Conservation (phyloP, 2,797 vertebrate species). For the Sebastes matsubarae region DNA sequence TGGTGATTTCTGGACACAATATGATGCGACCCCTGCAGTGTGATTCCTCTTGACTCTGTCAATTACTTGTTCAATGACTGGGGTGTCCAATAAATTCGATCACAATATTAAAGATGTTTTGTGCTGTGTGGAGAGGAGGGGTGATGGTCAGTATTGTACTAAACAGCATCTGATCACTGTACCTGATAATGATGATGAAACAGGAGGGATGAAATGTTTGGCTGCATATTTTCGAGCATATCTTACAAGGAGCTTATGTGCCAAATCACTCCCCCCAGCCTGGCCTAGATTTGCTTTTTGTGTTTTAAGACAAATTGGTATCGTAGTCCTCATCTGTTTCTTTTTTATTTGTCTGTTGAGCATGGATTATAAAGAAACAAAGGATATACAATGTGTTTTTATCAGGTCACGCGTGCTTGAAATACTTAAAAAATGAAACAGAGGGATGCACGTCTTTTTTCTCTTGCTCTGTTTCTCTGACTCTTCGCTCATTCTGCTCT, state of each 20-base stretch:
- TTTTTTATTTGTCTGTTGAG: slow-evolving; percentile 32
- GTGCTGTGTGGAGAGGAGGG: background rate
- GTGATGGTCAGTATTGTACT: slow-evolving; percentile 40
- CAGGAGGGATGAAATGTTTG: slow-evolving; percentile 63
- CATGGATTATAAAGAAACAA: slow-evolving; percentile 38
- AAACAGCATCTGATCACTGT: slow-evolving; percentile 68
- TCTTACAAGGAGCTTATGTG: slow-evolving; percentile 72
- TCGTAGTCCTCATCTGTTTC: slow-evolving; percentile 33
- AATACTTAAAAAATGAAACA: background rate
- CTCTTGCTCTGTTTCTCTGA: background rate
- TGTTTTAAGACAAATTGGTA: slow-evolving; percentile 52
- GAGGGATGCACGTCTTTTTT: background rate
- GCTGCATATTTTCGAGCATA: slow-evolving; percentile 67
- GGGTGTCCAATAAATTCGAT: slow-evolving; percentile 59
- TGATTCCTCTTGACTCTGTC: slow-evolving; percentile 53
- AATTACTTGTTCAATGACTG: slow-evolving; percentile 59
- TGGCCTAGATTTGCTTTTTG: slow-evolving; percentile 69
- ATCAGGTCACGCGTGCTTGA: slow-evolving; percentile 13
- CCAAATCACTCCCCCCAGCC: slow-evolving; percentile 61
- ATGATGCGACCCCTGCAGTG: slow-evolving; percentile 27
- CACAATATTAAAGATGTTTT: slow-evolving; percentile 35
- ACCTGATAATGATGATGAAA: slow-evolving; percentile 65
- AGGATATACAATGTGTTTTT: slow-evolving; percentile 20
- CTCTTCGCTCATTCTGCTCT: background rate
- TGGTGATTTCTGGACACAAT: background rate